Base-by-base conservation (phyloP, 2,797 vertebrate genomes). In the Brachyalestes nurse region DNA sequence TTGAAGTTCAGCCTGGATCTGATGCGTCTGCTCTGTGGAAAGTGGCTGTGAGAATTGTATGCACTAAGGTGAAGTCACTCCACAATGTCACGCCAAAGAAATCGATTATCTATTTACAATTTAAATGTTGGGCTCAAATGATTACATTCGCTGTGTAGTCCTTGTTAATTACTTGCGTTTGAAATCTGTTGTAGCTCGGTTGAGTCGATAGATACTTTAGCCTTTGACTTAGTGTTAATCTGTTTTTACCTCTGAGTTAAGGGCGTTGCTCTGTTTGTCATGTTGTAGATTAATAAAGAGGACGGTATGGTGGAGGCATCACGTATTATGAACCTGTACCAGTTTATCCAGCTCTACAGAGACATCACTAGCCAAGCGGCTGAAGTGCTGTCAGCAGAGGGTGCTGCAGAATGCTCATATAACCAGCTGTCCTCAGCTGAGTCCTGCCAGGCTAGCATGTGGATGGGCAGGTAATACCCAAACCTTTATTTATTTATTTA, bases 301-400 rank as follows among this genome's bases (percentile, higher is more conserved):
- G 94, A 87, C 16, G 98, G 96, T 49, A 90, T 93, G 78, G 91
- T 99, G 87, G 98, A 99, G 89, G 96, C 96, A 9, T 96, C 97
- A 0, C 93, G 97, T 74, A 98, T 99, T 89, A 97, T 99, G 97
- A 99, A 99, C 91, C 93, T 99, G 58, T 99, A 98, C 92, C 98
- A 99, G 93, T 99, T 99, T 89, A 93, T 96, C 89, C 97, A 99
- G 83, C 95, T 99, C 57, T 98, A 99, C 89, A 96, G 94, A 77
- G 98, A 99, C 88, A 93, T 99, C 90, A 99, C 95, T 82, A 96
- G 93, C 88, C 98, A 99, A 90, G 97, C 98, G 6, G 93, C 94
- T 5, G 96, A 95, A 86, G 95, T 97, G 14, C 88, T 97, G 82
- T 90, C 94, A 49, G 83, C 85, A 76, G 93, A 91, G 83, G 89